phyloP scores from a whole-genome alignment of 2,888 invertebrate species.

The Tortrix viridana region DNA sequence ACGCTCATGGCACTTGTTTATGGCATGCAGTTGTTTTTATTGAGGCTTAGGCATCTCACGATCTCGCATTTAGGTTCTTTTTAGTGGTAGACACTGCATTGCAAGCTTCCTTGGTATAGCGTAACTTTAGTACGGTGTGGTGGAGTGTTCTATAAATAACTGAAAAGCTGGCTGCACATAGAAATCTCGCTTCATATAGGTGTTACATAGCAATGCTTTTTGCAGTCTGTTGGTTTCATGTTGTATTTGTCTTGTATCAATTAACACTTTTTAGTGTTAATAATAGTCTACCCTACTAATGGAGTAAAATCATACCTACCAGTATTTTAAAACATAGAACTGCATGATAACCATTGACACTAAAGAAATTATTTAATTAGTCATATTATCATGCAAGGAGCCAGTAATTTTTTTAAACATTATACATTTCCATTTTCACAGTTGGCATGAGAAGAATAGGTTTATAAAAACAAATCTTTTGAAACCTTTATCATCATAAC shows the following conservation, averaged over 20 bases:
- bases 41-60: slow-evolving; percentile 42
- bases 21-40: slow-evolving; percentile 37
- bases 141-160: slow-evolving; percentile 76
- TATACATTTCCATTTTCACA: no score
- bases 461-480: no score
- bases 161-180: slow-evolving; percentile 57
- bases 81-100: slow-evolving; percentile 42
- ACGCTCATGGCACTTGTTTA: slow-evolving; percentile 33
- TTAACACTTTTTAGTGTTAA: background rate
- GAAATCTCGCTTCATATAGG: slow-evolving; percentile 39
- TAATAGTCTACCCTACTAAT: no score
- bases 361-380: no score
- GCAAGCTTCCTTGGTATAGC: slow-evolving; percentile 51
- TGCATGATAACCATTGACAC: no score
- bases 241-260: background rate
- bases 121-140: slow-evolving; percentile 57
- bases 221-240: slow-evolving; percentile 7
- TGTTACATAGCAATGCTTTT: slow-evolving; percentile 20
- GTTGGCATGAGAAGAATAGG: no score
- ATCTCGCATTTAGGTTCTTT: slow-evolving; percentile 37
- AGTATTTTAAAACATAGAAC: no score
- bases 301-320: no score
- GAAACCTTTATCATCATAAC: no score
- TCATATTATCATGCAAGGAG: no score
- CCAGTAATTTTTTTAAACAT: no score